phyloP scores from a whole-genome alignment of 1,140 invertebrate genomes.

The Gryon sp. region DNA sequence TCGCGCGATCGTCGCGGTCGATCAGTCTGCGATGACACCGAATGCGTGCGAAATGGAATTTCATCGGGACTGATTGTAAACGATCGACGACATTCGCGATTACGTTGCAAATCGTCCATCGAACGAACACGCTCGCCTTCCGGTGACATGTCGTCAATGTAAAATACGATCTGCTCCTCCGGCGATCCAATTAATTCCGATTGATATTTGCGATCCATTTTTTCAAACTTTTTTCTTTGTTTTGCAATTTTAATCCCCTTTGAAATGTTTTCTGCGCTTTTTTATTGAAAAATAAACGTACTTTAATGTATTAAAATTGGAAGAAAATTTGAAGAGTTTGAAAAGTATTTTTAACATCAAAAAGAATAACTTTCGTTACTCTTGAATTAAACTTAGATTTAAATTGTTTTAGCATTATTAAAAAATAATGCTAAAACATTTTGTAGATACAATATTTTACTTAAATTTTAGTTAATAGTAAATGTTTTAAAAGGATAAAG shows the following conservation, averaged over 20 bases:
- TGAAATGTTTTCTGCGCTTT: neutral
- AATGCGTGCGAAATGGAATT: constrained; percentile 54
- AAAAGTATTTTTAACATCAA: no score
- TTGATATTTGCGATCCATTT: constrained; percentile 43
- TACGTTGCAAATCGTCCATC: constrained; percentile 42
- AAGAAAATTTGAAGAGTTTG: no score
- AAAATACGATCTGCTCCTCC: constrained; percentile 69
- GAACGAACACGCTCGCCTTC: constrained; percentile 40
- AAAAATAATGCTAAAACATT: no score
- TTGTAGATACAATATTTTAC: no score
- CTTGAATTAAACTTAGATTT: no score
- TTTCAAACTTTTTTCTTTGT: constrained; percentile 8
- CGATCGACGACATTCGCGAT: constrained; percentile 24
- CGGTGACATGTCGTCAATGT: constrained; percentile 66
- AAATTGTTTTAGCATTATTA: no score
- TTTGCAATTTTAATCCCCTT: neutral
- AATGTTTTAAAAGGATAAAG: no score
- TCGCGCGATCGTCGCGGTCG: constrained; percentile 59
- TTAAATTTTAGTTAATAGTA: no score
- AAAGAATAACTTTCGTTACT: no score
- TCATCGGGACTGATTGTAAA: constrained; percentile 36
- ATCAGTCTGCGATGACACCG: constrained; percentile 63
- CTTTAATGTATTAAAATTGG: no score
- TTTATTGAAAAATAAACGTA: no score
- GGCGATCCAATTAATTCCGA: constrained; percentile 42